phyloP scores from a whole-genome alignment of 2,888 invertebrate species.

The Sesia bembeciformis region DNA sequence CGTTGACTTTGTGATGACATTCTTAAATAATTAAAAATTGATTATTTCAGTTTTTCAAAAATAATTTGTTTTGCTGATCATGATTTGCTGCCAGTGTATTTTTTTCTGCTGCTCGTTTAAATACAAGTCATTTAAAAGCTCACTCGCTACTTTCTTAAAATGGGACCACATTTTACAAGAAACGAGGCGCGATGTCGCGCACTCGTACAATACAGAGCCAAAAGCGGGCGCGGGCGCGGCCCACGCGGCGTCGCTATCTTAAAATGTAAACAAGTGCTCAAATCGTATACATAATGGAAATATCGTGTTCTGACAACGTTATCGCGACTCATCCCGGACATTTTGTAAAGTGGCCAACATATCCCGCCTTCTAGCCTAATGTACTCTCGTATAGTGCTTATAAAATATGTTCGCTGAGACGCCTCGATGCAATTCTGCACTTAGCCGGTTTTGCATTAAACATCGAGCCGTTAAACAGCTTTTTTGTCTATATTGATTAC shows the following conservation, averaged over 20 bases:
- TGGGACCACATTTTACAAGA: not conserved
- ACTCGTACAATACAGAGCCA: slow-evolving; percentile 2
- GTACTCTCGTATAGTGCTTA: slow-evolving; percentile 31
- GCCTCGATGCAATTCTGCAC: slow-evolving; percentile 45
- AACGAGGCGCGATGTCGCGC: not conserved
- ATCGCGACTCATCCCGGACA: slow-evolving; percentile 72
- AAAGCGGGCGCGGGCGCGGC: slow-evolving; percentile 40
- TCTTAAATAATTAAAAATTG: no score
- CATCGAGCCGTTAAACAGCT: no score
- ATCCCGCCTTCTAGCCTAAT: slow-evolving; percentile 41
- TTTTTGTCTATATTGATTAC: no score
- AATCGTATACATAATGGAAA: slow-evolving; percentile 75
- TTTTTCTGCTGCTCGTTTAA: no score
- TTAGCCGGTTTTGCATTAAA: slow-evolving; percentile 22
- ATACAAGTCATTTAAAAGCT: no score
- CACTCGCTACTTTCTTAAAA: no score
- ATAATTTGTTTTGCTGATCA: no score
- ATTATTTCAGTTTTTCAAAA: no score
- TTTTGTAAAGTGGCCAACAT: slow-evolving; percentile 69
- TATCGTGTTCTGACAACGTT: slow-evolving; percentile 73
- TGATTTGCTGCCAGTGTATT: no score
- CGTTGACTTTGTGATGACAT: no score
- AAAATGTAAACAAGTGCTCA: slow-evolving; percentile 71
- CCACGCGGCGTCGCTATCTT: slow-evolving; percentile 60
- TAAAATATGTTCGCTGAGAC: slow-evolving; percentile 40